Conservation (phyloP, 2,888 invertebrate species). For the Thera obeliscata region DNA sequence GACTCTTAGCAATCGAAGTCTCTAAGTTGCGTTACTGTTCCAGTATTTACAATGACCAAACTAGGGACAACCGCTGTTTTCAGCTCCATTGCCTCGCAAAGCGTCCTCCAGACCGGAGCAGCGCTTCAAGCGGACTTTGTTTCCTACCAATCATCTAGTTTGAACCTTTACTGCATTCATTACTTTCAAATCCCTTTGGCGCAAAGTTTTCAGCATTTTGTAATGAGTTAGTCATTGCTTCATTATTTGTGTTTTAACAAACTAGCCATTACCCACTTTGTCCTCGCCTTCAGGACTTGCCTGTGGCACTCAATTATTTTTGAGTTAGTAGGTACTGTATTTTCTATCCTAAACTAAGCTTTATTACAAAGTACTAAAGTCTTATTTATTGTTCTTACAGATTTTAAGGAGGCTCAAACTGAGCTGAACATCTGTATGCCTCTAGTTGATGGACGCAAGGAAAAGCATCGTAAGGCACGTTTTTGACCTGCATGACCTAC, state of each 20-base stretch:
- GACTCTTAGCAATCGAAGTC: neutral
- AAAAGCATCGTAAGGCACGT: too few species aligned
- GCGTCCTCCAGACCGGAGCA: conserved; percentile 21
- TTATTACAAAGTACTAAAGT: too few species aligned
- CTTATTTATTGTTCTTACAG: too few species aligned
- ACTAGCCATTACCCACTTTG: too few species aligned
- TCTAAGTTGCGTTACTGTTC: neutral
- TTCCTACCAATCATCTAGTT: conserved; percentile 1
- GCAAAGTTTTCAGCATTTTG: neutral
- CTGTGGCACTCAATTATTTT: too few species aligned
- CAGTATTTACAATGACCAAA: conserved; percentile 7
- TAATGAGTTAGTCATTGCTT: too few species aligned
- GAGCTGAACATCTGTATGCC: neutral
- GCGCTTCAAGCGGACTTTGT: conserved; percentile 30
- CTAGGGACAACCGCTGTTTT: conserved; percentile 22
- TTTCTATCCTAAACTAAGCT: too few species aligned
- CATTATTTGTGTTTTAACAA: too few species aligned
- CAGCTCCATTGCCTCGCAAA: conserved; percentile 29
- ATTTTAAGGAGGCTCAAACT: neutral
- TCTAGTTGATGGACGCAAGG: too few species aligned
- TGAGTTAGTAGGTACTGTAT: too few species aligned
- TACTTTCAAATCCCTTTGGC: conserved; percentile 11
- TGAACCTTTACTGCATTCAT: neutral
- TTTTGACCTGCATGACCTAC: too few species aligned
- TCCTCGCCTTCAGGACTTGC: too few species aligned